phyloP scores from a whole-genome alignment of 2,797 vertebrate species.

The Myotis daubentonii region DNA sequence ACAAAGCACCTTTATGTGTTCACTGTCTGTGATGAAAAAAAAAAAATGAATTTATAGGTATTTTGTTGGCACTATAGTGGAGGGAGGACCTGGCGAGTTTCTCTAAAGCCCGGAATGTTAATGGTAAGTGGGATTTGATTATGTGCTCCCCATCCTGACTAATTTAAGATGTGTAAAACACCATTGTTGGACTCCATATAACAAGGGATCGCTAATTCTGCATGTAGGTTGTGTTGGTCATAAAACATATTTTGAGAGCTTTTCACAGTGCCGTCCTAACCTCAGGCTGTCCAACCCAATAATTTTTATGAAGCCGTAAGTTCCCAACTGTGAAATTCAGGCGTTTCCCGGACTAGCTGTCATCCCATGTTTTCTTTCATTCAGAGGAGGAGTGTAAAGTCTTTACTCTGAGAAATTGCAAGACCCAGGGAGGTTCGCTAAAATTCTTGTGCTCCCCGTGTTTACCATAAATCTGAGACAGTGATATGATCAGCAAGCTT shows the following conservation, averaged over 20 bases:
- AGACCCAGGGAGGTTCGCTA: slow-evolving; percentile 64
- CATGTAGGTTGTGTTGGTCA: neutral
- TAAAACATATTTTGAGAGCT: slow-evolving; percentile 23
- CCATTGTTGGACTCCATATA: neutral
- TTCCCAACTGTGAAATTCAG: neutral
- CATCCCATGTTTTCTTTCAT: slow-evolving; percentile 57
- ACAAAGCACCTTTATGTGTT: neutral
- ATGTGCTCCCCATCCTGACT: slow-evolving; percentile 41
- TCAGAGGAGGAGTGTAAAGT: slow-evolving; percentile 27
- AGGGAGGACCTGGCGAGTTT: slow-evolving; percentile 45
- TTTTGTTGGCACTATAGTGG: slow-evolving; percentile 29
- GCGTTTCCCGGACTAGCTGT: slow-evolving; percentile 6
- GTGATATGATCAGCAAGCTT: slow-evolving; percentile 78
- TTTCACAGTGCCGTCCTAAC: neutral
- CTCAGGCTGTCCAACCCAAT: neutral
- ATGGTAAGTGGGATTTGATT: slow-evolving; percentile 66
- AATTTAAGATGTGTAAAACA: slow-evolving; percentile 62
- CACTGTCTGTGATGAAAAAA: neutral
- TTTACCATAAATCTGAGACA: slow-evolving; percentile 80
- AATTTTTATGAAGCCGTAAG: neutral
- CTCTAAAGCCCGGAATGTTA: slow-evolving; percentile 27
- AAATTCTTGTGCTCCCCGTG: slow-evolving; percentile 70
- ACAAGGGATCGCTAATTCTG: neutral
- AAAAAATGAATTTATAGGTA: slow-evolving; percentile 31
- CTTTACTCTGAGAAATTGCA: slow-evolving; percentile 74